Percentiles rank a stretch among this genome's conserved stretches.
Conservation (phyloP, 2,797 vertebrate genomes). For the Epinephelus awoara region DNA sequence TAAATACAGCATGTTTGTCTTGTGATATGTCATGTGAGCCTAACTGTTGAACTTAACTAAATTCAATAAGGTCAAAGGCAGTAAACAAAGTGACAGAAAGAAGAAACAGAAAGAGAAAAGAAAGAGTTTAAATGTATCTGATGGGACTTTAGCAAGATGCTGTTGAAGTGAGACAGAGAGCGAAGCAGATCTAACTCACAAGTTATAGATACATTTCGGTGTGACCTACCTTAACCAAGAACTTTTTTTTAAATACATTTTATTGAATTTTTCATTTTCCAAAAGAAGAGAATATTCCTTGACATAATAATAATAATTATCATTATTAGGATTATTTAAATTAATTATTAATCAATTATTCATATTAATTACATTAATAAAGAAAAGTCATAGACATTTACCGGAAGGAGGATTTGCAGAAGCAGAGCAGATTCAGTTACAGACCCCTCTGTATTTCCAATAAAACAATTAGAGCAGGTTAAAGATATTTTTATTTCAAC, state of each 20-base stretch:
- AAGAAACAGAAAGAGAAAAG: neutral
- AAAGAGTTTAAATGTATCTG: conserved; percentile 9
- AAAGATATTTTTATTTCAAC: neutral
- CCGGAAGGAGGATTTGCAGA: no score
- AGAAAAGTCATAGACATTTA: no score
- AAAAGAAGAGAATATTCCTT: no score
- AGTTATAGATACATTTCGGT: no score
- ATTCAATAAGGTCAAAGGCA: conserved; percentile 31
- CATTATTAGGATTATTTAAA: no score
- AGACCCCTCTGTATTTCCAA: neutral
- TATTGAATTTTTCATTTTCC: no score
- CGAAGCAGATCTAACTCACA: neutral
- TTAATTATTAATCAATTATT: no score
- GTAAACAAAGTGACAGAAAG: conserved; percentile 5
- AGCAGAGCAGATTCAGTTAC: no score
- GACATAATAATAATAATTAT: no score
- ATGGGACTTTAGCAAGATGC: neutral
- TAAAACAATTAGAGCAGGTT: neutral
- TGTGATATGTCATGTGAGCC: conserved; percentile 1
- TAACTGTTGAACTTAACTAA: conserved; percentile 18
- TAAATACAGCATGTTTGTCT: conserved; percentile 15
- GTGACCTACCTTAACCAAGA: no score
- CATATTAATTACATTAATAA: no score
- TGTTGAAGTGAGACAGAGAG: neutral
- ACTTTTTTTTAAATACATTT: no score